Evolutionary conservation across 2,113 vertebrate genomes (phyloP).

Genomic region (Girardinichthys multiradiatus): DNA sequence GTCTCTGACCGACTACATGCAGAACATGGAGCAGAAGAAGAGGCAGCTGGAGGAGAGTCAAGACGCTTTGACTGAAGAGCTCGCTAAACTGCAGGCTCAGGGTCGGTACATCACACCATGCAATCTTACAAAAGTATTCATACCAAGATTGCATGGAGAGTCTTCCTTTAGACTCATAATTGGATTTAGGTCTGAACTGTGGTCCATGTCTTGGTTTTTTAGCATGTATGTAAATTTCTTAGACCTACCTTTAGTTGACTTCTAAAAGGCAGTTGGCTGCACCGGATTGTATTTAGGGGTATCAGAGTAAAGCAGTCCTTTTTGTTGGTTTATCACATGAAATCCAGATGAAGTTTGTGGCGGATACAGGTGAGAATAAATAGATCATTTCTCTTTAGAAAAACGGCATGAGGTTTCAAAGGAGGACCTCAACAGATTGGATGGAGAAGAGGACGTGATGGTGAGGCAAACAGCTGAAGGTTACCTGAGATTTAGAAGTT

Average conservation of each 20-base stretch:
- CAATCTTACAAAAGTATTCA: too few species aligned
- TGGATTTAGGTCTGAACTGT: too few species aligned
- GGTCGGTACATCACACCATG: slow-evolving; percentile 20
- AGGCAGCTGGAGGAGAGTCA: slow-evolving; percentile 91
- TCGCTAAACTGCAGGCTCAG: slow-evolving; percentile 87
- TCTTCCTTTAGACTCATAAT: too few species aligned
- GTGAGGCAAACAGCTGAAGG: slow-evolving; percentile 8
- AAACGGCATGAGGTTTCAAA: slow-evolving; percentile 85
- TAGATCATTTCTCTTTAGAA: slow-evolving; percentile 71
- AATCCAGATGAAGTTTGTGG: too few species aligned
- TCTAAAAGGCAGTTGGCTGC: too few species aligned
- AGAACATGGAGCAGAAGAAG: slow-evolving; percentile 93
- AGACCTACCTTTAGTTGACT: too few species aligned
- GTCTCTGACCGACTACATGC: slow-evolving; percentile 93
- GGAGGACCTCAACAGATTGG: slow-evolving; percentile 51
- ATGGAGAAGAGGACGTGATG: slow-evolving; percentile 54
- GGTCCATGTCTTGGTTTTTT: too few species aligned
- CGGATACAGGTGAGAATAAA: background rate
- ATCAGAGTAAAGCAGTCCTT: too few species aligned
- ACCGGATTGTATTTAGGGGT: too few species aligned
- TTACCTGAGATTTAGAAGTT: background rate
- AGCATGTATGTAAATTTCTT: too few species aligned
- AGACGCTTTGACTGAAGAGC: slow-evolving; percentile 88
- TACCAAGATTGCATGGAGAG: too few species aligned
- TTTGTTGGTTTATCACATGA: too few species aligned